Percentiles rank a stretch among this genome's conserved stretches.
Conservation (phyloP, 2,797 vertebrate species). For the Todus mexicanus region DNA sequence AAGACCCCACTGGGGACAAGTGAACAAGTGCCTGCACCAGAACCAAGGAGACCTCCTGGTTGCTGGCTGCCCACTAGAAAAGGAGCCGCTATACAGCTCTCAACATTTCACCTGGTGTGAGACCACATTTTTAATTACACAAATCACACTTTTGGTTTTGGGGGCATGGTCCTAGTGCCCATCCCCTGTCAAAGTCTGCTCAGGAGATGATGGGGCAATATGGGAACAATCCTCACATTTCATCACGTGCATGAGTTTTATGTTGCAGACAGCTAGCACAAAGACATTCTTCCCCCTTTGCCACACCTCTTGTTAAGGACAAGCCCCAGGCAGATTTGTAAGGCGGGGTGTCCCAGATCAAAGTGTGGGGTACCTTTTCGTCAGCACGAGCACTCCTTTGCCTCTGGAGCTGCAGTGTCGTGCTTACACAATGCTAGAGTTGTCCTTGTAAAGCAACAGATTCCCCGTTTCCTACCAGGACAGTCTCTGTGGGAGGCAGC, state of each 20-base stretch:
- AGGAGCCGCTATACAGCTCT: accelerated
- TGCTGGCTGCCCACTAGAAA: accelerated
- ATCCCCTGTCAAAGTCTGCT: neutral
- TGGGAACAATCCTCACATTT: neutral
- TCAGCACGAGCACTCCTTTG: neutral
- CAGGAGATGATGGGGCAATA: accelerated
- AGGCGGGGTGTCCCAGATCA: neutral
- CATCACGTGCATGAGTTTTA: accelerated
- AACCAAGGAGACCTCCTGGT: accelerated
- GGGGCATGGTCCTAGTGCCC: neutral
- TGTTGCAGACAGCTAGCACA: neutral
- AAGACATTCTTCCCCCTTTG: neutral
- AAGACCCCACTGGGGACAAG: neutral
- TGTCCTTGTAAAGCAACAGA: neutral
- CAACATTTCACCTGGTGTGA: neutral
- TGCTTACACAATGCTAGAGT: neutral
- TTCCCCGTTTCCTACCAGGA: neutral
- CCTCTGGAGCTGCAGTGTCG: neutral
- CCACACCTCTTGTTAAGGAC: neutral
- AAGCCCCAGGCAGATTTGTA: neutral
- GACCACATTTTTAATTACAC: neutral
- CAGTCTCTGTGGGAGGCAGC: neutral
- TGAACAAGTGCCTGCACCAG: accelerated
- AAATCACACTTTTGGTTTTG: neutral
- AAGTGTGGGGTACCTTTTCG: neutral